Base-by-base conservation (phyloP, 1,140 invertebrate species). In the Heterodera schachtii region DNA sequence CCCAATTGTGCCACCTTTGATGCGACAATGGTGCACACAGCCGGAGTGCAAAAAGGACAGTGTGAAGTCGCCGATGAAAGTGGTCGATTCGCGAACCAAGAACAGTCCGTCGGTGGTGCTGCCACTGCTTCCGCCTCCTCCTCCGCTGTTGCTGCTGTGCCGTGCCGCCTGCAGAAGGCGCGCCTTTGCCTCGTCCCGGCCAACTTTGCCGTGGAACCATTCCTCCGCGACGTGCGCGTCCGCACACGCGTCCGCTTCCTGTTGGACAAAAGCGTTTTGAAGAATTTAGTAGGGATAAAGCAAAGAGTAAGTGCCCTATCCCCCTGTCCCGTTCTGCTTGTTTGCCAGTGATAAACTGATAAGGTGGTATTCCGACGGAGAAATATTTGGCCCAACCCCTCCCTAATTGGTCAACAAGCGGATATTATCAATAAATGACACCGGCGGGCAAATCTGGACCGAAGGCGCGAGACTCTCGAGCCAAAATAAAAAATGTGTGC, bases 221-320 rank as follows among this genome's bases (percentile, higher is more conserved):
- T 89, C 88, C 75, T 89, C 88, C 13, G 89, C 90, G 8, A 89
- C 85, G 69, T 89, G 88, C 83, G 88, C 88, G 64, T 89, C 89
- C 79, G 89, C 86, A 19, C 87, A 85, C 66, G 85, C 80, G 70
- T 90, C 87, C 66, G 82, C 89, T 69, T 86, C 84, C 69, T 87
- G 47, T 31, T 83, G 21, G 9, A 52, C 9, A 52, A 52, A 11
- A 9, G 9, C 16, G 52, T 52, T 52, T 8, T 8, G 52, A 52
- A 8, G 52, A 49, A 73, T 66, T 44, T 70, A 43, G 19, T n/a
- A 44, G 31, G 43, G 4, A 19, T 52, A 8, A 52, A 16, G 52
- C 6, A 19, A 75, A 77, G n/a, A 75, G 19, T 79, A 13, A 31
- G 1, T n/a, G n/a, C n/a, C n/a, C n/a, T n/a, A n/a, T n/a, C n/a